phyloP scores from a whole-genome alignment of 2,113 vertebrate species.

The Mystacornis crossleyi region DNA sequence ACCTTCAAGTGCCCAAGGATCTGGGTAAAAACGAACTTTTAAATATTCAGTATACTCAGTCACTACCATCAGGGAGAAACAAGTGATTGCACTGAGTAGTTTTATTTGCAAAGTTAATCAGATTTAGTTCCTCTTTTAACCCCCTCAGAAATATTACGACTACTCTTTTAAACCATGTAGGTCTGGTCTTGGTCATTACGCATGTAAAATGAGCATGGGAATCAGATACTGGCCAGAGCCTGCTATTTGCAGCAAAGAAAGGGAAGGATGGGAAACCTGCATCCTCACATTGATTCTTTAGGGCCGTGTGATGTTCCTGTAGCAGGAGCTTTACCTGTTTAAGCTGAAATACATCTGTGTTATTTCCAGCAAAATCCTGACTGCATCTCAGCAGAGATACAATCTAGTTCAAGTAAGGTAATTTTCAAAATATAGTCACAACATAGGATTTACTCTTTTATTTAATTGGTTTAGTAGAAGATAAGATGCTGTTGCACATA shows the following conservation, averaged over 20 bases:
- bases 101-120: background rate
- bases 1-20: background rate
- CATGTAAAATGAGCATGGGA: background rate
- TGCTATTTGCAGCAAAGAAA: background rate
- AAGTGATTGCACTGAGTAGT: background rate
- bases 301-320: accelerated
- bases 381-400: background rate
- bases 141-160: background rate
- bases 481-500: background rate
- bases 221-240: no score
- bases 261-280: background rate
- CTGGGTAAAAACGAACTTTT: background rate
- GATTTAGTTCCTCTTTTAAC: background rate
- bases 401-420: background rate
- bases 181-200: background rate
- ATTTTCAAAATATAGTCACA: background rate
- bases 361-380: background rate
- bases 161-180: background rate
- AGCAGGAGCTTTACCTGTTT: background rate
- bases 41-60: background rate
- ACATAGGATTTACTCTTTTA: background rate
- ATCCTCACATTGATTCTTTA: background rate
- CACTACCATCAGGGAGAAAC: background rate
- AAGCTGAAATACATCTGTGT: background rate
- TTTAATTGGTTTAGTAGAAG: background rate